Percentiles rank a stretch among this genome's conserved stretches.
Evolutionary conservation across 2,888 invertebrate species (phyloP).

Genomic region (Oscheius sp.): DNA sequence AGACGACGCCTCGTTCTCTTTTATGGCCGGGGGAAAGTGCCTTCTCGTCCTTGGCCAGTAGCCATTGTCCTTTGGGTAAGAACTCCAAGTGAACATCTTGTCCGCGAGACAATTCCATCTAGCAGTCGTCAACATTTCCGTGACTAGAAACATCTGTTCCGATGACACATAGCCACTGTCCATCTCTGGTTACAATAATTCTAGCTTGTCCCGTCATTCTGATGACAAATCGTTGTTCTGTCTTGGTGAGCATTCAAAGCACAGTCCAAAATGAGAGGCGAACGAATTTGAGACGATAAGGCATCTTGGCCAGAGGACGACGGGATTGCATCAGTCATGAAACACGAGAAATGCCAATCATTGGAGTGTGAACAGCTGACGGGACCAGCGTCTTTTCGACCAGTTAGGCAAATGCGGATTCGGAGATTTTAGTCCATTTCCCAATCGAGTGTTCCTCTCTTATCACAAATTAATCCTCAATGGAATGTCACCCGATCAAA

Average conservation of each 20-base stretch:
- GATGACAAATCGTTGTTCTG: neutral
- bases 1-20: neutral
- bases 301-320: neutral
- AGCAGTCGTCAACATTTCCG: too few species aligned
- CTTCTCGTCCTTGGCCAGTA: too few species aligned
- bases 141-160: too few species aligned
- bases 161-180: too few species aligned
- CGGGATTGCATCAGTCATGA: constrained; percentile 3
- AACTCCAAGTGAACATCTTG: too few species aligned
- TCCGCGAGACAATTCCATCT: too few species aligned
- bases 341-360: constrained; percentile 20
- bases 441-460: neutral
- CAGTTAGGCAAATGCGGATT: neutral
- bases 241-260: neutral
- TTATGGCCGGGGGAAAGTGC: neutral
- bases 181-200: too few species aligned
- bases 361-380: constrained; percentile 25
- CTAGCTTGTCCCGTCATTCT: neutral
- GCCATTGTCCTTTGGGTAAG: too few species aligned
- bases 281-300: neutral
- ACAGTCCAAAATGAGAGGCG: neutral
- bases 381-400: neutral
- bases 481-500: neutral
- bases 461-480: constrained; percentile 25
- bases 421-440: neutral